Evolutionary conservation across 1,140 invertebrate genomes (phyloP), one percentile per base, ranked within the genome.

Genomic region (Holotrichia oblita): DNA sequence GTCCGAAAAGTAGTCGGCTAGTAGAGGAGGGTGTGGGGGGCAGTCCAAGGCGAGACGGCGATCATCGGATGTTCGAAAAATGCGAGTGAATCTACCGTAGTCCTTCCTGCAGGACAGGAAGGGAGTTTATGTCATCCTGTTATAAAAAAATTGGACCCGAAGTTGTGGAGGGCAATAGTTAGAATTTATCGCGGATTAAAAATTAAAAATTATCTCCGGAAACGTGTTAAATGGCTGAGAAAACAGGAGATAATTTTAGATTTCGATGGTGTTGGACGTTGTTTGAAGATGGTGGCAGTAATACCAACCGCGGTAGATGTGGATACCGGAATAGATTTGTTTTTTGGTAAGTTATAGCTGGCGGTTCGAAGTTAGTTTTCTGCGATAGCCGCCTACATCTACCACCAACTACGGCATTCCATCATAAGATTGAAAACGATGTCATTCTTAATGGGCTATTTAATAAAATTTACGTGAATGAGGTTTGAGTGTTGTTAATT

Each of bases 181-280:
- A 27, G 22, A 64, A 64, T 64, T 64, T 64, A 64, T 64, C 17
- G 61, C 61, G 61, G 24, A 64, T 64, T 64, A 64, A 64, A 64
- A 64, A 64, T 64, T 64, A 64, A 64, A 64, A 64, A 64, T 64
- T 64, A 64, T 64, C 61, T 64, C 61, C 8, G 61, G 24, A 6
- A 64, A 64, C 61, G 61, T 64, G 61, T 64, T 64, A 64, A 64
- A 64, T 64, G 61, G 61, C 17, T 64, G 61, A 64, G 61, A 64
- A 64, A 64, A 64, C 61, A 64, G 61, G 61, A 64, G 61, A 64
- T 64, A 64, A 64, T 64, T 64, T 64, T 12, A 20, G 61, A 64
- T 64, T 64, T 64, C 61, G 61, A 64, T 64, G 61, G 44, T 12
- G 44, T n/a, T 12, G 44, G 44, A 10, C 44, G 44, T 48, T 48